Conservation (phyloP, 2,888 invertebrate species). For the Thymelicus acteon region DNA sequence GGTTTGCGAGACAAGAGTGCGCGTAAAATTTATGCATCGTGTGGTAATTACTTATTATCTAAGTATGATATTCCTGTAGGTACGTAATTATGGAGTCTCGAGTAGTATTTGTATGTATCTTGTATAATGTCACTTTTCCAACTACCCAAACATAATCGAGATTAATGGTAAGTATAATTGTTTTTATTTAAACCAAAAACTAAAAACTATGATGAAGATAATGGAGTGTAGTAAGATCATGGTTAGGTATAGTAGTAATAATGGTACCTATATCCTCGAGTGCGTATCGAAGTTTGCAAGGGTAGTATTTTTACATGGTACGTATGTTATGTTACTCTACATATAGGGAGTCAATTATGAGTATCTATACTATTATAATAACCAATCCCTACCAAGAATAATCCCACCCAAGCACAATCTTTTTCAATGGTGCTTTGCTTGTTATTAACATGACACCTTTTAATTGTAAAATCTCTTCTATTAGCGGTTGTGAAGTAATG, state of each 20-base stretch:
- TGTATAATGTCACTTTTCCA: conserved; percentile 21
- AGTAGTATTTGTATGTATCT: conserved; percentile 38
- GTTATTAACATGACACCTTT: conserved; percentile 56
- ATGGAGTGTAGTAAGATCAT: conserved; percentile 43
- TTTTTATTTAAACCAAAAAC: conserved; percentile 64
- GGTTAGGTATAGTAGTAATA: conserved; percentile 50
- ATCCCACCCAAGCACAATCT: conserved; percentile 66
- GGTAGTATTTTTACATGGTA: conserved; percentile 44
- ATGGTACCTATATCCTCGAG: conserved; percentile 47
- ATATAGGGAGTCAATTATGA: conserved; percentile 44
- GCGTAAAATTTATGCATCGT: conserved; percentile 27
- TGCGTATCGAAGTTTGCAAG: conserved; percentile 47
- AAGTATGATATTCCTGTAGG: conserved; percentile 30
- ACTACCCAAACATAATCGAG: conserved; percentile 26
- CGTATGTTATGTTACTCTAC: conserved; percentile 41
- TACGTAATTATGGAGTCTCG: conserved; percentile 25
- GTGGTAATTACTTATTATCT: conserved; percentile 34
- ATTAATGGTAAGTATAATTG: conserved; percentile 26
- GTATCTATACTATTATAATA: conserved; percentile 19
- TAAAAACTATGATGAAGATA: conserved; percentile 42
- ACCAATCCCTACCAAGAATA: conserved; percentile 38
- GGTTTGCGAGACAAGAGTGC: conserved; percentile 42
- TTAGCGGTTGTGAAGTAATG: conserved; percentile 75
- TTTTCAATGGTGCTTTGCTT: conserved; percentile 70
- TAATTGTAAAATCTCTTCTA: conserved; percentile 59